Base-by-base conservation (phyloP, 2,888 invertebrate species). In the Sarcophaga variegata region DNA sequence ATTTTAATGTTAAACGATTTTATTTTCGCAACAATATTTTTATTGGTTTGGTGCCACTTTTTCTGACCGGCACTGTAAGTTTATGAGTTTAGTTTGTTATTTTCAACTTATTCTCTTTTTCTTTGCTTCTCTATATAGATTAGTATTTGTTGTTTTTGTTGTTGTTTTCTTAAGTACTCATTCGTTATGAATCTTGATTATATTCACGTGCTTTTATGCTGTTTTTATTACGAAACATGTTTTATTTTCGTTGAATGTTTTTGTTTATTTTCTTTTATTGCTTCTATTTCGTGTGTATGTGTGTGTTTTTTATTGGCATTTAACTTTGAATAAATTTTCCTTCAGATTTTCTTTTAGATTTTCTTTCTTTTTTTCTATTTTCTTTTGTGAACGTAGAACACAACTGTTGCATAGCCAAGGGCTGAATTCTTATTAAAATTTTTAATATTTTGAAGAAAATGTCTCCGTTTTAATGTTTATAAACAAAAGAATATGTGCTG, bases 321-420 rank as follows among this genome's bases (percentile, higher is more conserved):
- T 72, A 60, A 64, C 66, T 71, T 76, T 64, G 64, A 79, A 74
- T 81, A 64, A 78, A 83, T 63, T 75, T 70, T 70, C 27, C 22
- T 70, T 80, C 45, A 37, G 12, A 60, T 62, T 74, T 62, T 81
- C 22, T 49, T 71, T 54, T 76, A 37, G 17, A 60, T 62, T 74
- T 62, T 75, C n/a, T 54, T 71, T 54, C 27, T 37, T 37, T 62
- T 59, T 67, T 20, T 17, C 59, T 22, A 11, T 71, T 62, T 81
- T 62, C 3, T 37, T 37, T 37, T 37, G 2, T 37, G 37, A 8
- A 37, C 37, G 37, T 37, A 10, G 0, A 37, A 62, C 60, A 80
- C 83, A 86, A 86, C 86, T 86, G 86, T 83, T 86, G 86, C 86
- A 72, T 76, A 76, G 62, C 60, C 62, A 25, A 60, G n/a, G 37